A percentile compares a stretch with the other conserved stretches of the same genome.
These are phyloP conservation scores for Smittia sp. DNA, from an alignment of 2,888 invertebrate genomes.

Conservation along the genomic window DNA sequence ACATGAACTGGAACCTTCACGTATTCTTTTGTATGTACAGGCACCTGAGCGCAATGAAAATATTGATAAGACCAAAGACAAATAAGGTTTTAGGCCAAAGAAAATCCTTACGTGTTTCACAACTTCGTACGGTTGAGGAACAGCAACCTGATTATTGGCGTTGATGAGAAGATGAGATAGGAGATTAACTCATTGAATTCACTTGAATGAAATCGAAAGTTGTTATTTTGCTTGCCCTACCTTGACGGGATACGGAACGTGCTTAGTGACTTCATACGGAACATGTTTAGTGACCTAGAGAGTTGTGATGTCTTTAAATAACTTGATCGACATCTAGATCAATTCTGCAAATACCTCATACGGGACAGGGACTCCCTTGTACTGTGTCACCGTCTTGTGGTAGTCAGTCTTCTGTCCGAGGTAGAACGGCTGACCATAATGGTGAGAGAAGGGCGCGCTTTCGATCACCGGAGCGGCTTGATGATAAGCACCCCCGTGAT, in stretches of 20 bases:
- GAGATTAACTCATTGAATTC: constrained; percentile 51
- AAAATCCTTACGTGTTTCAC: constrained; percentile 54
- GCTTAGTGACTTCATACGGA: constrained; percentile 61
- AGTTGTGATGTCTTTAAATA: background rate
- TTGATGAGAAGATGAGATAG: background rate
- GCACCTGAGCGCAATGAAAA: constrained; percentile 49
- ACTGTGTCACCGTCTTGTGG: constrained; percentile 68
- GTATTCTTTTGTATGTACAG: constrained; percentile 59
- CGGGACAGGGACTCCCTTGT: constrained; percentile 70
- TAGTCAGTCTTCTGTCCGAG: constrained; percentile 54
- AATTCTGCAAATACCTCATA: constrained; percentile 59
- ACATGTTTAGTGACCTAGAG: constrained; percentile 56
- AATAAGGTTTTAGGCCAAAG: background rate
- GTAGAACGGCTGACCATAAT: constrained; percentile 4
- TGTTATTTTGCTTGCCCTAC: constrained; percentile 57
- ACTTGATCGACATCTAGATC: constrained; percentile 53
- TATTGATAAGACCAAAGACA: too few species aligned
- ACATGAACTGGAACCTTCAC: constrained; percentile 59
- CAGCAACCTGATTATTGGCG: constrained; percentile 44
- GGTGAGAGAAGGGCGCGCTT: constrained; percentile 44
- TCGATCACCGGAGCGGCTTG: constrained; percentile 46
- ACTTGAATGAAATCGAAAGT: constrained; percentile 47
- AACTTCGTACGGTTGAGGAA: constrained; percentile 57
- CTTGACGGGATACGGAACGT: constrained; percentile 64
- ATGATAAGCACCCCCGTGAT: constrained; percentile 58